phyloP scores from a whole-genome alignment of 2,888 invertebrate species.

The Drosophila kuntzei region DNA sequence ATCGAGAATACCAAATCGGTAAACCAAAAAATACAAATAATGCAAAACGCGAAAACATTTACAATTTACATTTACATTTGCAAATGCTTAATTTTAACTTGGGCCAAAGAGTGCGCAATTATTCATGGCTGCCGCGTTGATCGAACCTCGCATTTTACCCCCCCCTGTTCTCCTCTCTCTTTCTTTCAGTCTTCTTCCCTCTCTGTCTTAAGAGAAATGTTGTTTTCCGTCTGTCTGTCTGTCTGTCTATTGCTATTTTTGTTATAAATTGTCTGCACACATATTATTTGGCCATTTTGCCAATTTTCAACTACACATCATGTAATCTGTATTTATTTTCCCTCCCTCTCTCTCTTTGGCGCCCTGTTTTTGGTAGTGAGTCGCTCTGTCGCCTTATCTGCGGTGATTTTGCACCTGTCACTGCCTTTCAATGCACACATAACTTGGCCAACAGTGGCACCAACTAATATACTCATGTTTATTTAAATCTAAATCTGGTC shows the following conservation, averaged over 20 bases:
- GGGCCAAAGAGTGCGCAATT: slow-evolving; percentile 70
- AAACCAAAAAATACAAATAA: slow-evolving; percentile 26
- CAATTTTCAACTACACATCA: slow-evolving; percentile 77
- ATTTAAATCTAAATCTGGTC: slow-evolving; percentile 42
- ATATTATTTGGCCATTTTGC: slow-evolving; percentile 56
- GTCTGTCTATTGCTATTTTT: slow-evolving; percentile 55
- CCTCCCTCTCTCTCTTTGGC: slow-evolving; percentile 5
- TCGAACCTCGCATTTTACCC: slow-evolving; percentile 28
- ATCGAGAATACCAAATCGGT: slow-evolving; percentile 22
- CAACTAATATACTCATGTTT: slow-evolving; percentile 3
- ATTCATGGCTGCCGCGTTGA: slow-evolving; percentile 59
- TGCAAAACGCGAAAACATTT: slow-evolving; percentile 36
- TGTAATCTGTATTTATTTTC: slow-evolving; percentile 59
- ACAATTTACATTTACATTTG: slow-evolving; percentile 44
- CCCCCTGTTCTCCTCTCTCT: neutral
- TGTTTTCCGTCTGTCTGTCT: slow-evolving; percentile 33
- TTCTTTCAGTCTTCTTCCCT: neutral
- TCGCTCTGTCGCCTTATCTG: slow-evolving; percentile 62
- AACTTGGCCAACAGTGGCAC: slow-evolving; percentile 26
- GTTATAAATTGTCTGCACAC: slow-evolving; percentile 71
- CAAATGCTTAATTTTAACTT: slow-evolving; percentile 53
- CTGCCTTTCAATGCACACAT: slow-evolving; percentile 46
- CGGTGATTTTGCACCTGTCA: slow-evolving; percentile 67
- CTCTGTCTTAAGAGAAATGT: slow-evolving; percentile 21
- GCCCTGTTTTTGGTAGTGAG: slow-evolving; percentile 35